These are phyloP conservation scores for Trogon surrucura DNA, from an alignment of 2,113 vertebrate species.

Conservation along the genomic window DNA sequence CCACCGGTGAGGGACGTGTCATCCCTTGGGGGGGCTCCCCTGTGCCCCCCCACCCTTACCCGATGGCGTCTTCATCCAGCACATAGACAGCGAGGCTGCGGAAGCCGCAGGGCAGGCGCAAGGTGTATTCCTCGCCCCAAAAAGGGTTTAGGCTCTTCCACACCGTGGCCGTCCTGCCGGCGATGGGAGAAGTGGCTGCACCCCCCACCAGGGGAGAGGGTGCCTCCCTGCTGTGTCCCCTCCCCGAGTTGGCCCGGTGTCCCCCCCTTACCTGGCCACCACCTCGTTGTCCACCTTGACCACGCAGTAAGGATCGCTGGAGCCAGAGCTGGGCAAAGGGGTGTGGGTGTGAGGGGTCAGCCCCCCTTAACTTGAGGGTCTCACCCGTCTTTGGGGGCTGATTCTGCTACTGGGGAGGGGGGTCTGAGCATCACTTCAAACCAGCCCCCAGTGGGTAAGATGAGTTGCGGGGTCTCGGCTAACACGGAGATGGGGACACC, in stretches of 20 bases:
- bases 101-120: slow-evolving; percentile 88
- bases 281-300: slow-evolving; percentile 92
- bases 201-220: background rate
- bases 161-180: slow-evolving; percentile 84
- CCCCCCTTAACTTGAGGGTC: background rate
- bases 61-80: slow-evolving; percentile 91
- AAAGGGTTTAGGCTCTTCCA: slow-evolving; percentile 93
- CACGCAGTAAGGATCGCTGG: slow-evolving; percentile 91
- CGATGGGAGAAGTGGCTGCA: background rate
- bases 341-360: background rate
- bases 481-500: accelerated
- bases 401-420: background rate
- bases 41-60: slow-evolving; percentile 70
- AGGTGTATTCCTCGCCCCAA: slow-evolving; percentile 91
- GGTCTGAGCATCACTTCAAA: background rate
- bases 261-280: slow-evolving; percentile 82
- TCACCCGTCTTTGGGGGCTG: accelerated
- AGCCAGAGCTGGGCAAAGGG: slow-evolving; percentile 79
- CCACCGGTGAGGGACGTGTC: background rate
- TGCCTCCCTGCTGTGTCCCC: background rate
- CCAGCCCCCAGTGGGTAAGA: accelerated
- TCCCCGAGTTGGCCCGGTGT: accelerated
- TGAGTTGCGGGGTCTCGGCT: background rate
- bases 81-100: slow-evolving; percentile 85
- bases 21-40: background rate